Evolutionary conservation across 2,888 invertebrate species (phyloP).

Genomic region (Phengaris alcon): DNA sequence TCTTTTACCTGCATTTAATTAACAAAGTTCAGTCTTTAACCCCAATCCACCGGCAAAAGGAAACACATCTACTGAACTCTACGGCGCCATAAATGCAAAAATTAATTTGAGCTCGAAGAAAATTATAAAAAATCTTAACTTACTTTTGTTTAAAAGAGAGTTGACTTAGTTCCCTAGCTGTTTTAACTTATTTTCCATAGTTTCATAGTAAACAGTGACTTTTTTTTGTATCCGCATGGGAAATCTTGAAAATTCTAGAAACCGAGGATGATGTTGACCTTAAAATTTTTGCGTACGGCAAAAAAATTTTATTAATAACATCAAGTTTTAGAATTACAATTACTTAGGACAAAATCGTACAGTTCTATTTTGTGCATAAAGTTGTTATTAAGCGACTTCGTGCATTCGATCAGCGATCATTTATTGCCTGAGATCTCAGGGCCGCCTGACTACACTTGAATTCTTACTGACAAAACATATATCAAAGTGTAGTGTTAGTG

Average conservation of each 20-base stretch:
- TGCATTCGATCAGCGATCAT: too few relatives aligned
- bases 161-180: background rate
- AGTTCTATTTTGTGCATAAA: too few relatives aligned
- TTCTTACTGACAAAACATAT: too few relatives aligned
- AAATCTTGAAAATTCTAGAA: conserved; percentile 2
- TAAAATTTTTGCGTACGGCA: background rate
- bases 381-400: too few relatives aligned
- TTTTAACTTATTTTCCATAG: background rate
- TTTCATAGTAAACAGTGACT: background rate
- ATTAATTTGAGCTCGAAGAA: conserved; percentile 4
- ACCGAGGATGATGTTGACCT: background rate
- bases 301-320: background rate
- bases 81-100: background rate
- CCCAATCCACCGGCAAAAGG: conserved; percentile 14
- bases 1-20: conserved; percentile 24
- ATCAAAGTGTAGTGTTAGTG: too few relatives aligned
- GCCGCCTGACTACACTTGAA: too few relatives aligned
- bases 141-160: background rate
- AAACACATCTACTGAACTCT: conserved; percentile 4
- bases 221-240: background rate
- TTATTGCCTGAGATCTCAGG: too few relatives aligned
- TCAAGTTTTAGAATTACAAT: background rate
- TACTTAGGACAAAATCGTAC: background rate
- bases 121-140: background rate
- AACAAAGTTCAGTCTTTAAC: conserved; percentile 24